Conservation (phyloP, 2,797 vertebrate genomes). For the Paedocypris micromegethes region DNA sequence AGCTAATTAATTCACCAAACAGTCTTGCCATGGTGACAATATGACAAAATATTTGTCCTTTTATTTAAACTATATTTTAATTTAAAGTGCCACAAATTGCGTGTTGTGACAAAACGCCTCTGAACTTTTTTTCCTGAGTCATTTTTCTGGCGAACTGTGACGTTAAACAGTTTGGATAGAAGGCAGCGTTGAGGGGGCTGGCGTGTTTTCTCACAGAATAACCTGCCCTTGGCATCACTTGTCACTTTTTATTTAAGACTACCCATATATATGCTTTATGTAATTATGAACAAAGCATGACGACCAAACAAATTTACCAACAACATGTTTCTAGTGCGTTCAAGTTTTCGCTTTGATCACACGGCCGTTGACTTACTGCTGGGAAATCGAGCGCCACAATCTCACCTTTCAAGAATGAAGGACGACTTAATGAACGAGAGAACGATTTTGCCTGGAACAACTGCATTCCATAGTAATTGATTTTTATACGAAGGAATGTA, state of each 20-base stretch:
- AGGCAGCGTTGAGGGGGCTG: slow-evolving; percentile 2
- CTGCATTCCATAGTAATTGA: slow-evolving; percentile 30
- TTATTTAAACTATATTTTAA: too few relatives aligned
- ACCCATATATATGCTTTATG: neutral
- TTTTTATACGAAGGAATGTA: slow-evolving; percentile 20
- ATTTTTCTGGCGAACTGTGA: slow-evolving; percentile 1
- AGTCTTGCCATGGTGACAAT: too few relatives aligned
- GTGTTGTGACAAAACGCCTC: too few relatives aligned
- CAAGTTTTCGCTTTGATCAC: neutral
- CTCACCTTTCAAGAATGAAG: slow-evolving; percentile 26
- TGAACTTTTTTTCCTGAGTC: neutral
- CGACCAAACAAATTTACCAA: neutral
- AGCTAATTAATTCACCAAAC: too few relatives aligned
- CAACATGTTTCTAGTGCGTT: neutral
- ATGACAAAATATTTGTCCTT: too few relatives aligned
- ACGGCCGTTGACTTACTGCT: neutral
- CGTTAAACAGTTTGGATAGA: slow-evolving; percentile 10
- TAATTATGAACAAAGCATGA: neutral
- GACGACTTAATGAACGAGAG: slow-evolving; percentile 9
- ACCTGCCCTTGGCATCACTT: slow-evolving; percentile 4
- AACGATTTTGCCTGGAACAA: slow-evolving; percentile 3
- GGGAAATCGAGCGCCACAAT: slow-evolving; percentile 6
- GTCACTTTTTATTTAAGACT: neutral
- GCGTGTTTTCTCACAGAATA: slow-evolving; percentile 8
- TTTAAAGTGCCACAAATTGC: too few relatives aligned